Conservation (phyloP, 2,888 invertebrate genomes). For the Leptarthrus brevirostris region DNA sequence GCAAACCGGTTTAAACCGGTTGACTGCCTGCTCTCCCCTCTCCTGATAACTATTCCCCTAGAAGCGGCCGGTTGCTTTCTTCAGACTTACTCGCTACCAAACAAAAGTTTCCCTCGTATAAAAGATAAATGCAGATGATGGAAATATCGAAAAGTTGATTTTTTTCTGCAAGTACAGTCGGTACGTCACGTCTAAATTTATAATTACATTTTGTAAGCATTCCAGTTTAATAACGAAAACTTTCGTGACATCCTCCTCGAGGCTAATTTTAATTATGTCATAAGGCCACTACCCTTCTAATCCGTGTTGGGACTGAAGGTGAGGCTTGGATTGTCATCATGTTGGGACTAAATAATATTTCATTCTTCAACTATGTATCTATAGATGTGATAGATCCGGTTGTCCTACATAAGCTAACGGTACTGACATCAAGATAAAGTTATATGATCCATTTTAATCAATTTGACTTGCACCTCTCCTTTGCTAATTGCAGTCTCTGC, state of each 20-base stretch:
- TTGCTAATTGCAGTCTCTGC: neutral
- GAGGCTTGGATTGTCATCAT: neutral
- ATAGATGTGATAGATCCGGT: neutral
- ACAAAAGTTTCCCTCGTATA: no score
- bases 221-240: slow-evolving; percentile 1
- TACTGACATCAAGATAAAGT: neutral
- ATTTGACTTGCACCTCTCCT: neutral
- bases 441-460: slow-evolving; percentile 12
- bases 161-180: no score
- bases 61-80: no score
- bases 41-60: no score
- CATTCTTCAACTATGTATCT: neutral
- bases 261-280: slow-evolving; percentile 16
- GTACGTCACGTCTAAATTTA: no score
- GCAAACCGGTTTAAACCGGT: no score
- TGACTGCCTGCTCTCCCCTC: no score
- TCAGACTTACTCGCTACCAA: no score
- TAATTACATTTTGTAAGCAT: no score
- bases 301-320: neutral
- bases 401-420: no score
- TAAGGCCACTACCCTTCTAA: neutral
- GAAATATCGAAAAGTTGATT: no score
- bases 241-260: neutral
- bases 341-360: slow-evolving; percentile 1
- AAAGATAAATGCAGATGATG: no score